Conservation (phyloP, 2,888 invertebrate genomes). For the Scaptodrosophila latifasciaeformis region DNA sequence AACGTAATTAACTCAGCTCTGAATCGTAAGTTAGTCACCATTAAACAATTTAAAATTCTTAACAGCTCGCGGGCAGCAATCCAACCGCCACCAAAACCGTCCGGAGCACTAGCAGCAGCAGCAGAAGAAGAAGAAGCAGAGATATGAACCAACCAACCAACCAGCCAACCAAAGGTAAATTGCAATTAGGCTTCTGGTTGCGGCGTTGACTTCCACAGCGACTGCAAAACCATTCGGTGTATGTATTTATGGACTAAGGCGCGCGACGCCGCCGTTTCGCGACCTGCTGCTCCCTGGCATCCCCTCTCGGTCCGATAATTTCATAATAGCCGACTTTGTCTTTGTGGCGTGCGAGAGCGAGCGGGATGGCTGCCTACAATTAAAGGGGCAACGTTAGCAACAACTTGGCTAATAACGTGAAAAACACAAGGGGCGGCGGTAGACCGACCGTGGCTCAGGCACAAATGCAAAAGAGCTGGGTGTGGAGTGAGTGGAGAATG, state of each 20-base stretch:
- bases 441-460: conserved; percentile 5
- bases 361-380: conserved; percentile 33
- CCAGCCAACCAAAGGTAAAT: conserved; percentile 60
- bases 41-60: conserved; percentile 69
- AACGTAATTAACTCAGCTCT: conserved; percentile 65
- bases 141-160: conserved; percentile 21
- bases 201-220: conserved; percentile 47
- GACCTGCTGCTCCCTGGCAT: background rate
- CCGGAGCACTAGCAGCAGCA: conserved; percentile 8
- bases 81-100: conserved; percentile 9
- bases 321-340: conserved; percentile 60
- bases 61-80: conserved; percentile 44
- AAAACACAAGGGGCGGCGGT: background rate
- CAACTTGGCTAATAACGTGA: conserved; percentile 15
- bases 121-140: background rate
- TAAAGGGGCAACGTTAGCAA: conserved; percentile 1
- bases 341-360: conserved; percentile 27
- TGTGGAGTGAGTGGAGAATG: conserved; percentile 31
- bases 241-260: conserved; percentile 66
- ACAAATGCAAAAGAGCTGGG: conserved; percentile 59
- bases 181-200: conserved; percentile 74
- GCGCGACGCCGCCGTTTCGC: conserved; percentile 47
- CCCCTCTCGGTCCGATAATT: too few relatives aligned
- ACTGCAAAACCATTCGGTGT: conserved; percentile 54
- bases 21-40: conserved; percentile 70